These are phyloP conservation scores for Formicarius rufipectus DNA, from an alignment of 2,113 vertebrate species.

Conservation along the genomic window DNA sequence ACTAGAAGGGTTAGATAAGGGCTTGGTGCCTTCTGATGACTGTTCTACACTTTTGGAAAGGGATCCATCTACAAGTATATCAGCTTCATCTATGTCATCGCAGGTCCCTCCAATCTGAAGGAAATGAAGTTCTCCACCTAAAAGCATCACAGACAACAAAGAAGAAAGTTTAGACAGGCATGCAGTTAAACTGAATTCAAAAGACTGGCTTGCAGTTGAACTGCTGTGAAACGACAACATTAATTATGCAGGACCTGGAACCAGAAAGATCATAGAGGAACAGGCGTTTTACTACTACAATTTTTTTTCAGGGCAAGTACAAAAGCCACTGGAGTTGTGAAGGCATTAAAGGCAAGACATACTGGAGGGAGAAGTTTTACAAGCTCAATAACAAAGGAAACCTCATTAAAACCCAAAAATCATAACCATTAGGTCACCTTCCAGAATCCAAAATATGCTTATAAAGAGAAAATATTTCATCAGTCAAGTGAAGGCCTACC, in stretches of 20 bases:
- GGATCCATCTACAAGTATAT: constrained; percentile 97
- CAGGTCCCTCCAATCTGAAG: constrained; percentile 99
- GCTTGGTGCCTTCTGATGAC: constrained; percentile 89
- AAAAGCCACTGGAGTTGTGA: not conserved
- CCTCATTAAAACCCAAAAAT: not conserved
- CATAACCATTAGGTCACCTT: not conserved
- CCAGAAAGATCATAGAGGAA: not conserved
- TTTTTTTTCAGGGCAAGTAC: not conserved
- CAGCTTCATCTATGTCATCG: constrained; percentile 94
- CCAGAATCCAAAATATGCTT: not conserved
- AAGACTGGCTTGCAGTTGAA: not conserved
- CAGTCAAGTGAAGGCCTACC: not conserved
- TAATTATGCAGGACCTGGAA: not conserved
- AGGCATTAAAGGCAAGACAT: not conserved
- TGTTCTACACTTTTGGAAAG: constrained; percentile 92
- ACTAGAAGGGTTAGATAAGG: constrained; percentile 95
- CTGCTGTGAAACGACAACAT: not conserved
- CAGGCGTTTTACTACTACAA: not conserved
- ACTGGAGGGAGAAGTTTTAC: rapidly evolving
- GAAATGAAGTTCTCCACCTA: constrained; percentile 99
- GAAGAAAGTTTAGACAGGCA: not conserved
- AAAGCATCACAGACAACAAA: constrained; percentile 10
- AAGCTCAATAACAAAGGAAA: not conserved
- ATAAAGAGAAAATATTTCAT: not conserved
- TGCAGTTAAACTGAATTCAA: not conserved